A percentile compares a stretch with the other conserved stretches of the same genome.
Conservation (phyloP, 2,113 vertebrate genomes). For the Nettapus auritus region DNA sequence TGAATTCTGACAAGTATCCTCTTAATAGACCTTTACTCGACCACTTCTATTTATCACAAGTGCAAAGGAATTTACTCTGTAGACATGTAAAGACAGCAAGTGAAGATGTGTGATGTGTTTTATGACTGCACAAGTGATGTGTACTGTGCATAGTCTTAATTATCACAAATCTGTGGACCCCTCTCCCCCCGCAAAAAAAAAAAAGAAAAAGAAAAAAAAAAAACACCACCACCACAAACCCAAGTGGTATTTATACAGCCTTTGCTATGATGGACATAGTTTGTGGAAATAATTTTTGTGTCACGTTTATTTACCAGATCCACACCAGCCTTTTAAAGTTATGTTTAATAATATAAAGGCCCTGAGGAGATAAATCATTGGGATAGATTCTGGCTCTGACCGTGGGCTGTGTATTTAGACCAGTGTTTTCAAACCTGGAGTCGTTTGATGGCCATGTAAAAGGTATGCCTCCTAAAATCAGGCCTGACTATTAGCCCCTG, state of each 20-base stretch:
- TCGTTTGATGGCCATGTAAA: neutral
- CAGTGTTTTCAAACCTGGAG: neutral
- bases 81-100: constrained; percentile 27
- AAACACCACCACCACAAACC: neutral
- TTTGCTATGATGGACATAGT: constrained; percentile 72
- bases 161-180: constrained; percentile 76
- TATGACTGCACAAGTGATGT: constrained; percentile 48
- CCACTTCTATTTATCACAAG: constrained; percentile 64
- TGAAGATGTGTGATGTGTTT: constrained; percentile 60
- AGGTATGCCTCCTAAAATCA: constrained; percentile 36
- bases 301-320: neutral
- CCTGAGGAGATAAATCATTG: constrained; percentile 35
- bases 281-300: constrained; percentile 14
- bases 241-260: constrained; percentile 77
- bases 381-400: constrained; percentile 16
- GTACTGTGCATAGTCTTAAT: constrained; percentile 53
- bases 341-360: neutral
- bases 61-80: constrained; percentile 48
- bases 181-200: neutral
- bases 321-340: constrained; percentile 31
- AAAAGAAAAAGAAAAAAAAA: neutral
- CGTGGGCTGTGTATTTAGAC: neutral
- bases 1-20: constrained; percentile 61
- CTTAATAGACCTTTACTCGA: constrained; percentile 54
- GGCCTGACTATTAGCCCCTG: constrained; percentile 22